Percentiles rank a stretch among this genome's conserved stretches.
phyloP scores from a whole-genome alignment of 2,888 invertebrate species.

The Peribatodes rhomboidaria region DNA sequence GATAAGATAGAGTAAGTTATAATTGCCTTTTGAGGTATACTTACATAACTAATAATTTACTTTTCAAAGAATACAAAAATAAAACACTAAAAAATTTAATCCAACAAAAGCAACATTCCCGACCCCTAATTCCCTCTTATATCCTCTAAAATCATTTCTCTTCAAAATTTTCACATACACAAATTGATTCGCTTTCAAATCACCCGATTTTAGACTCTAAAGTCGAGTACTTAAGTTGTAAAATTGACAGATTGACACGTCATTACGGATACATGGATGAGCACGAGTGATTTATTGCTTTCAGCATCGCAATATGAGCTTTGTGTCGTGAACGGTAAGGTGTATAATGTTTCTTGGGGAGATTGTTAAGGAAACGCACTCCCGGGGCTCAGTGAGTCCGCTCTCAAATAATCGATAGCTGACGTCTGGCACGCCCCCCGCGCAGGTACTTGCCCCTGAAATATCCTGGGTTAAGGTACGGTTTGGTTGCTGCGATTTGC shows the following conservation, averaged over 20 bases:
- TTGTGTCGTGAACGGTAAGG: slow-evolving; percentile 57
- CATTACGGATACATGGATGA: slow-evolving; percentile 66
- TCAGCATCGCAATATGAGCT: slow-evolving; percentile 55
- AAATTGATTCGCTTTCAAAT: slow-evolving; percentile 63
- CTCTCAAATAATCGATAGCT: slow-evolving; percentile 86
- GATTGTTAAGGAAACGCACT: slow-evolving; percentile 71
- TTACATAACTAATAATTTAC: not conserved
- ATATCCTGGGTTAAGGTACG: slow-evolving; percentile 57
- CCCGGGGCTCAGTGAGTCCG: slow-evolving; percentile 76
- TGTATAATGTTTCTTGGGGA: slow-evolving; percentile 55
- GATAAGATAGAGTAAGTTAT: no score
- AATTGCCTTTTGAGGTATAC: no score
- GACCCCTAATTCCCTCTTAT: slow-evolving; percentile 56
- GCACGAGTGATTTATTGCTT: slow-evolving; percentile 70
- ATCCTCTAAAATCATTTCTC: slow-evolving; percentile 70
- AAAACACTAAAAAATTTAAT: slow-evolving; percentile 12
- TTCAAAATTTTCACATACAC: slow-evolving; percentile 69
- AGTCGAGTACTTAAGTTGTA: slow-evolving; percentile 52
- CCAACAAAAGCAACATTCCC: slow-evolving; percentile 41
- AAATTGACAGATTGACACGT: slow-evolving; percentile 61
- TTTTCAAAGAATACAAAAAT: not conserved
- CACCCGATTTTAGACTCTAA: slow-evolving; percentile 57
- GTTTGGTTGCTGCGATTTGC: slow-evolving; percentile 42
- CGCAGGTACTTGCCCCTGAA: slow-evolving; percentile 70
- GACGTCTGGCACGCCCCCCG: slow-evolving; percentile 80